Evolutionary conservation across 2,888 invertebrate genomes (phyloP), one percentile per base, ranked within the genome.

Genomic region (Portevinia maculata): DNA sequence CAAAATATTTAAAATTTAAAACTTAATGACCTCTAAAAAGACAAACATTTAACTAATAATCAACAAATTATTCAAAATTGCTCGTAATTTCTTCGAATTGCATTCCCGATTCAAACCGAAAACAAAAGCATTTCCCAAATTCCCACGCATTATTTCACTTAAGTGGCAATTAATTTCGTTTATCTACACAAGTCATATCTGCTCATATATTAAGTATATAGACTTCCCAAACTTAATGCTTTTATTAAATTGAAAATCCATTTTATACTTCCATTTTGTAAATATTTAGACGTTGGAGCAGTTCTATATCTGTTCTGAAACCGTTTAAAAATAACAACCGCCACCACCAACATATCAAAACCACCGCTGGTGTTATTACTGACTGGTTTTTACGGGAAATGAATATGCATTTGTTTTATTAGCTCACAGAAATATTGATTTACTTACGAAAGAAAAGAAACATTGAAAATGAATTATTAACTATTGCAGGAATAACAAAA

Each of bases 141-240:
- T 59, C 79, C 65, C 65, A 67, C 79, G 67, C 79, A 53, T 59
- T 52, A 73, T 60, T 67, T 53, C 53, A 71, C 39, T 79, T 73
- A 60, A 73, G 59, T 46, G 73, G 73, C 53, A 73, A 79, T 79
- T 79, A 65, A 65, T 79, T 60, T 21, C 21, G 41, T 71, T 76
- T 78, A 75, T 75, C 67, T 57, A 50, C 24, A n/a, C 76, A 9
- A 32, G 60, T 55, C 53, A 70, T 55, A 60, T 9, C 19, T 34
- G 13, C 34, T 41, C 37, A 59, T 13, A 39, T 17, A 41, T 57
- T 78, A 52, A 64, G 55, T 71, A 17, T 52, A 59, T 44, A 67
- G 59, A 75, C 64, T 46, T 21, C 9, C n/a, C 44, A 24, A 62
- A 50, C 41, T 30, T 15, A 50, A 62, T 46, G 41, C 44, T 44